Percentiles rank a stretch among this genome's conserved stretches.
Conservation (phyloP, 2,113 vertebrate genomes). For the Glareola pratincola region DNA sequence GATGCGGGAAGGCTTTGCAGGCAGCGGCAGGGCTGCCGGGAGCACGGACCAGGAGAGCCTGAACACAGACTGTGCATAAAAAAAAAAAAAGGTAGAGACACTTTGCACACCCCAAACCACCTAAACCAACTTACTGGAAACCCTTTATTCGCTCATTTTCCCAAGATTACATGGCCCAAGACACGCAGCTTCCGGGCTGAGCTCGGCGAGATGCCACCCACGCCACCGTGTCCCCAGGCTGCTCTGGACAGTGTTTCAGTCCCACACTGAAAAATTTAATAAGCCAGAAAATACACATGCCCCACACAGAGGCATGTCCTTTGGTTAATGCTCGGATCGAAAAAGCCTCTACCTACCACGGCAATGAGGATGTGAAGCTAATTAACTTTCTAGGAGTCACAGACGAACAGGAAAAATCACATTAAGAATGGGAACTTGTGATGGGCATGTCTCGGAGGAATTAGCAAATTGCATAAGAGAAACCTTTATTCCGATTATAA, state of each 20-base stretch:
- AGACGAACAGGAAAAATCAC: not conserved
- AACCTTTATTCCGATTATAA: not conserved
- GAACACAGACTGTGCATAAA: too few species aligned
- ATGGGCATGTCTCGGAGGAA: not conserved
- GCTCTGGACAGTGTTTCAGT: not conserved
- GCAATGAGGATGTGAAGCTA: constrained; percentile 17
- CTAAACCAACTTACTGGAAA: not conserved
- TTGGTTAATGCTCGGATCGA: fast-evolving
- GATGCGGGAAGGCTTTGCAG: not conserved
- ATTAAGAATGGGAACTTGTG: not conserved
- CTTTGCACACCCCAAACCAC: not conserved
- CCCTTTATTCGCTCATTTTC: not conserved
- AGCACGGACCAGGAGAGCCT: not conserved
- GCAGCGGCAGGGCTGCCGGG: not conserved
- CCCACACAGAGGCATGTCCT: fast-evolving
- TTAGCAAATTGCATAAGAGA: not conserved
- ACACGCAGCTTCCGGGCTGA: not conserved
- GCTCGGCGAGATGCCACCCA: not conserved
- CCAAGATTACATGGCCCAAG: too few species aligned
- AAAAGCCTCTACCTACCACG: fast-evolving
- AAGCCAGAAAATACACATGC: not conserved
- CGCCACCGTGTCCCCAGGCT: fast-evolving
- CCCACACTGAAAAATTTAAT: fast-evolving
- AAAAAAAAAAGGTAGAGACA: not conserved
- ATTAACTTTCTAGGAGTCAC: constrained; percentile 16